Conservation (phyloP, 2,888 invertebrate genomes). For the Oscheius myriophilus region DNA sequence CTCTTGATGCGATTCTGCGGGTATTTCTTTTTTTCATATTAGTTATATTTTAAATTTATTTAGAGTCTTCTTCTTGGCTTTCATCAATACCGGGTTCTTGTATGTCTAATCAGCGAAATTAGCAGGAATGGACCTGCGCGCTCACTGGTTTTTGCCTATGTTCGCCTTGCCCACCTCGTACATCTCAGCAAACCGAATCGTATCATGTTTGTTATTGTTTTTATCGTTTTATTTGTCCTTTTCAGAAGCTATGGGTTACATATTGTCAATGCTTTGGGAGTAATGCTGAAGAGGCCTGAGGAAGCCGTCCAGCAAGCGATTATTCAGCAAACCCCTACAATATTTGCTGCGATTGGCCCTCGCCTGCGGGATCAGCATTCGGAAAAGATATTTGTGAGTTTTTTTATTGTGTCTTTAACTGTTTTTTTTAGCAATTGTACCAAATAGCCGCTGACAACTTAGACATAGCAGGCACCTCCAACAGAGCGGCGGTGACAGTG, state of each 20-base stretch:
- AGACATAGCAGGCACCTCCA: slow-evolving; percentile 17
- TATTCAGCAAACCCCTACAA: slow-evolving; percentile 9
- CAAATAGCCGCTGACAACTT: slow-evolving; percentile 28
- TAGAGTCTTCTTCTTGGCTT: slow-evolving; percentile 19
- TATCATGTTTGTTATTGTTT: slow-evolving; percentile 1
- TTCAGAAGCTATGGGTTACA: slow-evolving; percentile 28
- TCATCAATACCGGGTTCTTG: slow-evolving; percentile 29
- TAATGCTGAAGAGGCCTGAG: slow-evolving; percentile 27
- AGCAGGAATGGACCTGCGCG: slow-evolving; percentile 16
- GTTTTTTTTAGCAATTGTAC: slow-evolving; percentile 16
- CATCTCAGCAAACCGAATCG: slow-evolving; percentile 19
- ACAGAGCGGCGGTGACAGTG: slow-evolving; percentile 18
- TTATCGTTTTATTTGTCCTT: not conserved
- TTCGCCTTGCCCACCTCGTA: slow-evolving; percentile 11
- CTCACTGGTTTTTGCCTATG: slow-evolving; percentile 24
- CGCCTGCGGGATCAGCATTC: slow-evolving; percentile 25
- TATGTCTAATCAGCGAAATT: slow-evolving; percentile 25
- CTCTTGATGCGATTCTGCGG: slow-evolving; percentile 24
- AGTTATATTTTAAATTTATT: not conserved
- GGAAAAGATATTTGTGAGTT: slow-evolving; percentile 22
- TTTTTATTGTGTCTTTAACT: slow-evolving; percentile 1
- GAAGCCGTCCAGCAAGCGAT: slow-evolving; percentile 25
- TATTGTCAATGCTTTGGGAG: slow-evolving; percentile 9
- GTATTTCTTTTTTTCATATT: not conserved
- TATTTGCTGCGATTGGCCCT: slow-evolving; percentile 23